Evolutionary conservation across 2,113 vertebrate genomes (phyloP), one percentile per base, ranked within the genome.

Genomic region (Protomyctophum bolini): DNA sequence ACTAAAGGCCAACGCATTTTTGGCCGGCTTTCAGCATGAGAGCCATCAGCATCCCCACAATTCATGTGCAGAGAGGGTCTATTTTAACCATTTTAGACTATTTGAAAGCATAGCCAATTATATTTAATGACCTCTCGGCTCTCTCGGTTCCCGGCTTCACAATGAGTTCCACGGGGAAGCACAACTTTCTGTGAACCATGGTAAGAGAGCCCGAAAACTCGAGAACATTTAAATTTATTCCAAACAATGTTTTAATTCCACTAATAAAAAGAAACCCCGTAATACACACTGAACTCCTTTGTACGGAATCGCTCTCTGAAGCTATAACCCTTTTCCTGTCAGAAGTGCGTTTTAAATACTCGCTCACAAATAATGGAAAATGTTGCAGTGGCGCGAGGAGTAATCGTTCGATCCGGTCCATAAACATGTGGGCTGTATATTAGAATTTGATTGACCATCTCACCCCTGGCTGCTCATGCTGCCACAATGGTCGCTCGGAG

Each of bases 141-240:
- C 58, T 50, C 58, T 29, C 69, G 48, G 62, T 59, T 72, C 0
- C 6, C 0, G 8, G 45, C 10, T 55, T 58, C 66, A 60, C 83
- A 81, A 73, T 63, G 76, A 86, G 86, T 70, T 77, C 83, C 80
- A n/a, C 60, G 52, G 80, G 83, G 83, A 84, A 65, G 56, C 56
- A 41, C 47, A 41, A 63, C n/a, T 50, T n/a, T 57, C 9, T 70
- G 72, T 75, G 68, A 69, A 72, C 54, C 61, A 29, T 46, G 21
- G 14, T 73, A 65, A 66, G 68, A 59, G 59, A 52, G 46, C 58
- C 55, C 52, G 41, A 70, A 77, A 64, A 58, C 48, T 55, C n/a
- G 48, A 72, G 67, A 80, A 78, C 58, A 9, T 60, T 72, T 68
- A 28, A 59, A 66, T 10, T 29, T 51, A 46, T 59, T 70, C 55